Percentiles rank a stretch among this genome's conserved stretches.
Conservation (phyloP, 2,888 invertebrate genomes). For the Ormyrus rosae region DNA sequence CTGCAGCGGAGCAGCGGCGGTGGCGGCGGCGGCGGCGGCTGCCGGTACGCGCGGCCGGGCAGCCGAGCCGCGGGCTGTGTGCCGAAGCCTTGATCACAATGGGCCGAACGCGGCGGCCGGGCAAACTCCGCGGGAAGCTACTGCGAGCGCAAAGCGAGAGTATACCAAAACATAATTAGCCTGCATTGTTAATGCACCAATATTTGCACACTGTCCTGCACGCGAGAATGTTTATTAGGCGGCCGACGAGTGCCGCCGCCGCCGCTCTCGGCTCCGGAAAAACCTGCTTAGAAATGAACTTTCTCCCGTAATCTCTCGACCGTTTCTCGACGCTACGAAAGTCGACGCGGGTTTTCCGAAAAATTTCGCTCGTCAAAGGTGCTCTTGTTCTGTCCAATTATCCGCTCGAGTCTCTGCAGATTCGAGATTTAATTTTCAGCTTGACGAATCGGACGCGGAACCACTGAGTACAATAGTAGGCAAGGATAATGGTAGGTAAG, state of each 20-base stretch:
- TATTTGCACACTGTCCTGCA: conserved; percentile 74
- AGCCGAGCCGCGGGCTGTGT: conserved; percentile 62
- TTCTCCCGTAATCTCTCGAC: no score
- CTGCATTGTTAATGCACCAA: conserved; percentile 76
- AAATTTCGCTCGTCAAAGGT: no score
- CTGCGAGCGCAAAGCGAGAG: conserved; percentile 52
- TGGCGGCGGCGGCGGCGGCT: background rate
- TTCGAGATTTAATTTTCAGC: no score
- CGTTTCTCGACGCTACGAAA: no score
- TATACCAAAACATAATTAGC: conserved; percentile 75
- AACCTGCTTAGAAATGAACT: no score
- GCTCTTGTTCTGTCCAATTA: no score
- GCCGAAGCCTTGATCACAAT: conserved; percentile 71
- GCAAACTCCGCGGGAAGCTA: conserved; percentile 62
- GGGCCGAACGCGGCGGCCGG: conserved; percentile 67
- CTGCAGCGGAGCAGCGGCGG: conserved; percentile 16
- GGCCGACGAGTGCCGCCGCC: background rate
- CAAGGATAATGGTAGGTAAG: no score
- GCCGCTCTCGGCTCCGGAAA: background rate
- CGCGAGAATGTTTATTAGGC: conserved; percentile 43
- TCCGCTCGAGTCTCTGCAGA: no score
- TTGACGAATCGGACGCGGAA: no score
- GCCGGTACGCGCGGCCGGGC: conserved; percentile 29
- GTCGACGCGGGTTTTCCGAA: no score
- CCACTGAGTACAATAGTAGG: no score